phyloP scores from a whole-genome alignment of 2,113 vertebrate genomes.

The Salvelinus fontinalis region DNA sequence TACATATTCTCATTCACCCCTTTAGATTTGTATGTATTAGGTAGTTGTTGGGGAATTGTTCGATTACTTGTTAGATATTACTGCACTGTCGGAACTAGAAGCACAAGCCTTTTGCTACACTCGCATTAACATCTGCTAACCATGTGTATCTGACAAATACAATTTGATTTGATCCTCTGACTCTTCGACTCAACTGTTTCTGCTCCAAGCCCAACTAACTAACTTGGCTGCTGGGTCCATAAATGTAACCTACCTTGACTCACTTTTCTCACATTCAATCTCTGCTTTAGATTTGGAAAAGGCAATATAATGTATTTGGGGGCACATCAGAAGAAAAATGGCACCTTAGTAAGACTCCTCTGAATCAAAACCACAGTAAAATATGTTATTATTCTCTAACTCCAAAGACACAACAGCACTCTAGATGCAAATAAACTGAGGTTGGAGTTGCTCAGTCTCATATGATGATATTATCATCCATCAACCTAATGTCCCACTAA shows the following conservation, averaged over 20 bases:
- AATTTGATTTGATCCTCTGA: too few relatives aligned
- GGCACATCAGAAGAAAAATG: constrained; percentile 29
- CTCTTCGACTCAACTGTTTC: too few relatives aligned
- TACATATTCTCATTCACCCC: too few relatives aligned
- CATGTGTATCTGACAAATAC: too few relatives aligned
- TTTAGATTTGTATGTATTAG: too few relatives aligned
- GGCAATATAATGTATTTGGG: constrained; percentile 7
- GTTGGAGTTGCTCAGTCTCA: constrained; percentile 55
- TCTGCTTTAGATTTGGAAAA: too few relatives aligned
- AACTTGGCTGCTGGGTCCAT: background rate
- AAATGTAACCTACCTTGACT: background rate
- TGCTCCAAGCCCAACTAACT: too few relatives aligned
- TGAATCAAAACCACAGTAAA: constrained; percentile 2
- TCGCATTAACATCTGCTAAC: too few relatives aligned
- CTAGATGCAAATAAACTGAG: constrained; percentile 69
- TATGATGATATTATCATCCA: constrained; percentile 47
- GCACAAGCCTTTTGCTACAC: too few relatives aligned
- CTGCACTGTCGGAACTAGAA: too few relatives aligned
- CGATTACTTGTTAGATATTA: too few relatives aligned
- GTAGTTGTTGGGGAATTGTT: too few relatives aligned
- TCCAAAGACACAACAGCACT: constrained; percentile 33
- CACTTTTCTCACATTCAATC: background rate
- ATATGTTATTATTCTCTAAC: constrained; percentile 27
- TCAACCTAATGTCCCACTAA: constrained; percentile 75
- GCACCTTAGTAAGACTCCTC: background rate